Base-by-base conservation (phyloP, 2,113 vertebrate species). In the Stigmatopora nigra region DNA sequence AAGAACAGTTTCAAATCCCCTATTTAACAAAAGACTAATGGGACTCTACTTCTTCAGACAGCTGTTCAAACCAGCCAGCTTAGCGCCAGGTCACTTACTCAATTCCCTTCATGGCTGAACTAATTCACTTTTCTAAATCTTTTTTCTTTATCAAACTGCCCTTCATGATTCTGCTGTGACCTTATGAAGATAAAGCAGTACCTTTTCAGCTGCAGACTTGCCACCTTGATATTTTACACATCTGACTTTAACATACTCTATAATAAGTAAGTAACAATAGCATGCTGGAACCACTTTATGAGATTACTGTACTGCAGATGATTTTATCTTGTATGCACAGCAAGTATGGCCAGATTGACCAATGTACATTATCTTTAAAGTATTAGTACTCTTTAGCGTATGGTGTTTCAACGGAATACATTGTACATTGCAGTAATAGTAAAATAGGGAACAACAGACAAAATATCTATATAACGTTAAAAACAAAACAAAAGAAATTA, bases 21-120 rank as follows among this genome's bases (percentile, higher is more conserved):
- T n/a, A 45, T 47, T 62, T 47, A 62, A 19, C 25, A 12, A 52
- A 12, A 38, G 35, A 51, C 31, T 52, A 41, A 51, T 38, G 22
- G 48, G 13, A 11, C 44, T 57, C 61, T 35, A 65, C 44, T 17
- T 51, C 51, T 48, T 48, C 47, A 15, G 31, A 35, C 38, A 14
- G 7, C 48, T 47, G 59, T 71, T 46, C 44, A 58, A 52, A 61
- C 45, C 56, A 49, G 11, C 38, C 66, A 25, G 49, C 49, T 64
- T 8, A 62, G 22, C 56, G 53, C 44, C 6, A 0, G n/a, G 44
- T n/a, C 35, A 41, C 15, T 35, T 25, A 5, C n/a, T 25, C 53
- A 57, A 46, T 19, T 60, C 52, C 63, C 22, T 61, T n/a, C 46
- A 41, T 66, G 13, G 52, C 38, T 58, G 15, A 14, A 41, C 61